Percentiles rank a stretch among this genome's conserved stretches.
phyloP scores from a whole-genome alignment of 1,140 invertebrate genomes.

The Acromyrmex echinatior region DNA sequence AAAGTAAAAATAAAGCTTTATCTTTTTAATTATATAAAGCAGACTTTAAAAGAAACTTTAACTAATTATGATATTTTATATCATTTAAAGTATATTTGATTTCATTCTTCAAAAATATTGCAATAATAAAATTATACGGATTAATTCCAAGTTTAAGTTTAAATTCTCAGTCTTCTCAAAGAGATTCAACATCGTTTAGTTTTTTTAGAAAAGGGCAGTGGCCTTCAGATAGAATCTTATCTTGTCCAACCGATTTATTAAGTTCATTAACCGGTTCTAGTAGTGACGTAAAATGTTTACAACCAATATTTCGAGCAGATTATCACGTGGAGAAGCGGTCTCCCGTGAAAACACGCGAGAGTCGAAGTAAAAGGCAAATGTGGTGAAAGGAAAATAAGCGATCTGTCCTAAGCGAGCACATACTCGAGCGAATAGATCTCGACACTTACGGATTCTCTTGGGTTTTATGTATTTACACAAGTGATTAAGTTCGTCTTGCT shows the following conservation, averaged over 20 bases:
- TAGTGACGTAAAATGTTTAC: constrained; percentile 4
- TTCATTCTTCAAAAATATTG: background rate
- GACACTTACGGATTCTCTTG: constrained; percentile 77
- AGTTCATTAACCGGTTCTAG: constrained; percentile 21
- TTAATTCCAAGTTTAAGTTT: background rate
- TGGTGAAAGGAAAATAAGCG: constrained; percentile 38
- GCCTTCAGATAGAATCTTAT: constrained; percentile 1
- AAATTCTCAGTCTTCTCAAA: background rate
- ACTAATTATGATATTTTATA: background rate
- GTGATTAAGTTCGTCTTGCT: constrained; percentile 86
- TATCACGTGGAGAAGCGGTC: background rate
- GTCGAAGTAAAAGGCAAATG: constrained; percentile 19
- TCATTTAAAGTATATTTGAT: background rate
- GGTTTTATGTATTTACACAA: constrained; percentile 81
- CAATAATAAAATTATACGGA: background rate
- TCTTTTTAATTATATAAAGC: background rate
- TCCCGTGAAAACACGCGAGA: background rate
- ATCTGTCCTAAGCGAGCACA: background rate
- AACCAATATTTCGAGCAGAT: constrained; percentile 26
- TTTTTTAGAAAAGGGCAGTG: background rate
- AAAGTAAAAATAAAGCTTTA: background rate
- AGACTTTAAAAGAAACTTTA: background rate
- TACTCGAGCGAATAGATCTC: background rate
- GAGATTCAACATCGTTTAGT: background rate
- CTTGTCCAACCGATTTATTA: background rate